Percentiles rank a stretch among this genome's conserved stretches.
Conservation (phyloP, 2,113 vertebrate species). For the Theropithecus gelada region DNA sequence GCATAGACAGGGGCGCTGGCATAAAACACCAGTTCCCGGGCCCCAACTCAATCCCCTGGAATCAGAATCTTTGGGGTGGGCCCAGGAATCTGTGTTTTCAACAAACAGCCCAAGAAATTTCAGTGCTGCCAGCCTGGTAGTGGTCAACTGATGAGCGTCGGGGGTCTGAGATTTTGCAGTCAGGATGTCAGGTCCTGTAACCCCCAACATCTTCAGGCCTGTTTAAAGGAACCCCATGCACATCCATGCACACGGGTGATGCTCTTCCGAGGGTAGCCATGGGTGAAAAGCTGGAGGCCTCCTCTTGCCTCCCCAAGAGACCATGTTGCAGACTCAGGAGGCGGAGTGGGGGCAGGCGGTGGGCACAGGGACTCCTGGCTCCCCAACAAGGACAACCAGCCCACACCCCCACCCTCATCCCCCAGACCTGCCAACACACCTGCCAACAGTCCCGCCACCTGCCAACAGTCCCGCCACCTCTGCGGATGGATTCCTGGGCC, state of each 20-base stretch:
- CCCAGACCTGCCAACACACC: no score
- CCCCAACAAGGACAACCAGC: neutral
- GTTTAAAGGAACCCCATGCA: neutral
- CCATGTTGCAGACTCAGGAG: neutral
- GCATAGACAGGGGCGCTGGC: rapidly evolving
- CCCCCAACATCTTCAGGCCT: neutral
- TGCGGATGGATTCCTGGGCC: no score
- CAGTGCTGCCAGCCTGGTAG: neutral
- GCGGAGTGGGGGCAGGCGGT: no score
- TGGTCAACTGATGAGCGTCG: neutral
- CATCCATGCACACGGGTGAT: no score
- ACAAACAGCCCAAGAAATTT: neutral
- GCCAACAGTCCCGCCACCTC: neutral
- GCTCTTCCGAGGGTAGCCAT: neutral
- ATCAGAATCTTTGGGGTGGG: neutral
- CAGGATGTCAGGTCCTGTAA: neutral
- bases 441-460: neutral
- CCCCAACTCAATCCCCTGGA: neutral
- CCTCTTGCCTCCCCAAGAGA: neutral
- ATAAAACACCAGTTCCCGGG: neutral
- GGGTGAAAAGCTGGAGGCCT: neutral
- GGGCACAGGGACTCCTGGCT: neutral
- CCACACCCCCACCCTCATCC: neutral
- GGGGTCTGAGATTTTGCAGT: neutral
- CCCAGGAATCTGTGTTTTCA: neutral